These are phyloP conservation scores for Oikopleura vanhoeffeni DNA, from an alignment of 23 tunicate species.

Conservation along the genomic window DNA sequence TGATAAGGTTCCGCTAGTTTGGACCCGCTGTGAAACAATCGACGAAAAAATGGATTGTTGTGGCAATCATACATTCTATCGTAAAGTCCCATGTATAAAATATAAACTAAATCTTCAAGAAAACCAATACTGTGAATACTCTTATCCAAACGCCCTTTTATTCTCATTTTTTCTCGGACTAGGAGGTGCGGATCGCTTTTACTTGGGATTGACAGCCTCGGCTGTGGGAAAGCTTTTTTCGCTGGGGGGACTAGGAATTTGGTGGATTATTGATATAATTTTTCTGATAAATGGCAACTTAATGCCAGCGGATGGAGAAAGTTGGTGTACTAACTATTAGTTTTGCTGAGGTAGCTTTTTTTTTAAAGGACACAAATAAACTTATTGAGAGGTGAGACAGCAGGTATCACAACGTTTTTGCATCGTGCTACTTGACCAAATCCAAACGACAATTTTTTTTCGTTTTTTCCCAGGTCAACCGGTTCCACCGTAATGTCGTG, in stretches of 20 bases:
- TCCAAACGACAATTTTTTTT: neutral
- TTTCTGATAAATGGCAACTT: neutral
- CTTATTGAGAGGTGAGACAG: no score
- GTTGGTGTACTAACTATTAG: neutral
- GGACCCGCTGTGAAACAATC: neutral
- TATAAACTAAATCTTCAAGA: neutral
- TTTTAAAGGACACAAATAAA: no score
- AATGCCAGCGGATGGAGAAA: neutral
- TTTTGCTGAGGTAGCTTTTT: neutral
- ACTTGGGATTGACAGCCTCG: neutral
- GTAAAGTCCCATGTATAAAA: neutral
- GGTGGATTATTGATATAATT: conserved; percentile 12
- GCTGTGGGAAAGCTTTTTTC: conserved; percentile 6
- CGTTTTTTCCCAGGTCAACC: neutral
- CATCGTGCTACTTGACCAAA: neutral
- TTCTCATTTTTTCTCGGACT: neutral
- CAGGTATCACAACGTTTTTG: no score
- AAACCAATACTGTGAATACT: neutral
- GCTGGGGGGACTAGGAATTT: neutral
- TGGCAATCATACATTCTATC: neutral
- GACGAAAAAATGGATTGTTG: neutral
- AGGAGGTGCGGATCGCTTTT: neutral
- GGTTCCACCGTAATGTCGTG: no score
- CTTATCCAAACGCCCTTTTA: neutral
- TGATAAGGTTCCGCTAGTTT: neutral